Evolutionary conservation across 2,797 vertebrate species (phyloP), one percentile per base, ranked within the genome.

Genomic region (Prunella strophiata): DNA sequence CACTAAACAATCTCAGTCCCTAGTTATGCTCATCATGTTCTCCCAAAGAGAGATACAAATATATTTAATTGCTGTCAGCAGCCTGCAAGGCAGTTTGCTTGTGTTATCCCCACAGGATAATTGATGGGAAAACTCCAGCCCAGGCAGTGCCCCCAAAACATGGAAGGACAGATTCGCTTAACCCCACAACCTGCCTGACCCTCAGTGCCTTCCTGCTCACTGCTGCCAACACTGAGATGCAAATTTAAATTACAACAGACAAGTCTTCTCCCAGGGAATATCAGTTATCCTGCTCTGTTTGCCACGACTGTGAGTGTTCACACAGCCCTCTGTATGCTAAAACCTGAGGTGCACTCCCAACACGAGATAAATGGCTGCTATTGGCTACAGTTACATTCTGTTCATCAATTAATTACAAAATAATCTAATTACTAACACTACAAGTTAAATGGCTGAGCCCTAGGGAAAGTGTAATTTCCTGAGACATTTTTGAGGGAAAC

Each of bases 331-430:
- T 34, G 16, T 11, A n/a, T 6, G 3, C 32, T 52, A 52, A 61
- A 73, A 61, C 21, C 25, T 30, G 42, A 85, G 45, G 32, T 73
- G 48, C n/a, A 6, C 48, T 67, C 27, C 0, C 43, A 63, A 43
- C 30, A 11, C 1, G 1, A 67, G 45, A 32, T 71, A 80, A 94
- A 59, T 59, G 25, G 40, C 47, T 62, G 42, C 42, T 62, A 54
- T 13, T 67, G 76, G 58, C 80, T 62, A 58, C 50, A 68, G 73
- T 45, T 48, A 40, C 2, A 4, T 22, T 38, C 67, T 6, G 4
- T 26, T 77, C 62, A 47, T 92, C 74, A 55, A 63, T 95, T 85
- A 72, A 81, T 76, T 87, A 73, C 78, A 73, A 94, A 93, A 81
- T 55, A 78, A 93, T 34, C 59, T 27, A 59, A 55, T 73, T 91